Evolutionary conservation across 2,113 vertebrate genomes (phyloP).

Genomic region (Xenotilapia flavipinnis): DNA sequence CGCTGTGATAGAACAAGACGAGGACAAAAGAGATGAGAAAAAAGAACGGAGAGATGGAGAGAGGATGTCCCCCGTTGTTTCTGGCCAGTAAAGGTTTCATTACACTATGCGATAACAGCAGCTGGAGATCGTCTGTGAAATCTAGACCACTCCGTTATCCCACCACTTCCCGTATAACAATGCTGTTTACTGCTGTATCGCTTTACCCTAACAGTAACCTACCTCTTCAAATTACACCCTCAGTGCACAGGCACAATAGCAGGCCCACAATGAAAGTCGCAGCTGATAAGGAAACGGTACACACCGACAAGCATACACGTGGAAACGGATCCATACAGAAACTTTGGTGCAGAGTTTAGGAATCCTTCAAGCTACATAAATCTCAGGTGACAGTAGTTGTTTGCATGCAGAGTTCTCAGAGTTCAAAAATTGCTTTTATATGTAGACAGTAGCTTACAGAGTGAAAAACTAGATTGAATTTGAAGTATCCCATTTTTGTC

Average conservation of each 20-base stretch:
- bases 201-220: conserved; percentile 55
- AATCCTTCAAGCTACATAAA: neutral
- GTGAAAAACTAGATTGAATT: neutral
- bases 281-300: conserved; percentile 36
- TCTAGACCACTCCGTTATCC: conserved; percentile 51
- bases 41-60: neutral
- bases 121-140: conserved; percentile 53
- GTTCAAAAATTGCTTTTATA: neutral
- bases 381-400: neutral
- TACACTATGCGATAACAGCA: conserved; percentile 44
- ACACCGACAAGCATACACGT: neutral
- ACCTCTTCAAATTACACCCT: conserved; percentile 58
- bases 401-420: neutral
- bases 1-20: neutral
- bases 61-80: conserved; percentile 17
- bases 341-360: neutral
- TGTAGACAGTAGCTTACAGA: neutral
- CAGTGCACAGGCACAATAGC: neutral
- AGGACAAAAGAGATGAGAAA: neutral
- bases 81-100: conserved; percentile 47
- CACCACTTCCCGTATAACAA: conserved; percentile 50
- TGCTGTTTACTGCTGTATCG: conserved; percentile 45
- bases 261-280: neutral
- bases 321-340: neutral
- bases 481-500: neutral